These are phyloP conservation scores for Anguilla marmorata DNA, from an alignment of 2,797 vertebrate species.

Conservation along the genomic window DNA sequence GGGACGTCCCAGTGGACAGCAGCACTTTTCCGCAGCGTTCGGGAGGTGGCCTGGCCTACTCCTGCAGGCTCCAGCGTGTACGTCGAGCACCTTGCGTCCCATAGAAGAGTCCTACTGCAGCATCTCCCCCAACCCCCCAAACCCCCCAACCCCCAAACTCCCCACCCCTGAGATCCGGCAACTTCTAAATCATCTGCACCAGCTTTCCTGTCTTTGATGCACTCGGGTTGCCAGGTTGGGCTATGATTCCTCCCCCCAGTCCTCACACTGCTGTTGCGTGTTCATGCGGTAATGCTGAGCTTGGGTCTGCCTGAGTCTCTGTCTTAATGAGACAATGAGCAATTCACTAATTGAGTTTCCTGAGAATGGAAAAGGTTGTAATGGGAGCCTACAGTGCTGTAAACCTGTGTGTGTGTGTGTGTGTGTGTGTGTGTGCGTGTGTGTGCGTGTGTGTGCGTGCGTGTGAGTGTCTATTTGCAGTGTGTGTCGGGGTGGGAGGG, in stretches of 20 bases:
- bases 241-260: background rate
- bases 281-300: background rate
- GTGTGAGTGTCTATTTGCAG: too few species aligned
- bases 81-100: background rate
- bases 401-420: constrained; percentile 22
- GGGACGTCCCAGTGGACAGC: constrained; percentile 60
- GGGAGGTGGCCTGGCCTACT: background rate
- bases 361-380: background rate
- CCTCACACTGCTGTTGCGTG: background rate
- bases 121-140: background rate
- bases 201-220: background rate
- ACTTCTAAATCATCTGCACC: background rate
- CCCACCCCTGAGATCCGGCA: background rate
- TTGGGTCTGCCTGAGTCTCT: background rate
- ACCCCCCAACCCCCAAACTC: background rate
- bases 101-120: background rate
- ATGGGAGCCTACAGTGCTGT: background rate
- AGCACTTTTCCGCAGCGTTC: constrained; percentile 30
- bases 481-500: background rate
- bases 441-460: constrained; percentile 12
- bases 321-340: background rate
- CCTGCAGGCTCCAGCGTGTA: background rate
- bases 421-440: constrained; percentile 15
- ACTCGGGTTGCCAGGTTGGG: background rate
- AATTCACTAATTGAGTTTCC: background rate